Conservation (phyloP, 1,140 invertebrate genomes). For the Aphaenogaster rudis region DNA sequence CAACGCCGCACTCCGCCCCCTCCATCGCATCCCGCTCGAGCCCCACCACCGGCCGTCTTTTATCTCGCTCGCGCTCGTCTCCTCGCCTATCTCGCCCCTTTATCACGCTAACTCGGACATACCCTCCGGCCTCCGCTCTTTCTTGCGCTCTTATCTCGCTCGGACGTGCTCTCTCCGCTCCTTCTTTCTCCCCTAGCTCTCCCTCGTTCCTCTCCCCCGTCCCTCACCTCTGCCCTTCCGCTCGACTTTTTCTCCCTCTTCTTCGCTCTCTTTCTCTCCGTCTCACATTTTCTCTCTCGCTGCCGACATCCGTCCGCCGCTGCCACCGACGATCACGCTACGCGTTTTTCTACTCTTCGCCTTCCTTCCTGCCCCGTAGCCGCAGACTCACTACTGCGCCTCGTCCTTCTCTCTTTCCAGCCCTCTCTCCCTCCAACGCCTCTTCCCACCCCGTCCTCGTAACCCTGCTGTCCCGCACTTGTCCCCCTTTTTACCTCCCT, state of each 20-base stretch:
- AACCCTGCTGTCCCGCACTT: conserved; percentile 20
- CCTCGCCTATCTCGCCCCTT: conserved; percentile 57
- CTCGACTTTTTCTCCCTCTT: conserved; percentile 46
- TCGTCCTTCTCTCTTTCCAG: conserved; percentile 52
- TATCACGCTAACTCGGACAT: conserved; percentile 14
- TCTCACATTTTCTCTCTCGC: conserved; percentile 11
- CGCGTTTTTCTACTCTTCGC: conserved; percentile 34
- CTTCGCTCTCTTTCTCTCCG: conserved; percentile 17
- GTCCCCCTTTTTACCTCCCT: conserved; percentile 45
- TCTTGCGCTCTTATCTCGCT: conserved; percentile 29
- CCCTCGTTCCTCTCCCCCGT: conserved; percentile 46
- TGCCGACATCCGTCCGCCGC: conserved; percentile 39
- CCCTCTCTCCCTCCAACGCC: background rate
- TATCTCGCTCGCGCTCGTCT: conserved; percentile 66
- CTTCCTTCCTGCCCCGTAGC: conserved; percentile 36
- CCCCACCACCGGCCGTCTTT: conserved; percentile 28
- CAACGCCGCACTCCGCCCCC: conserved; percentile 26
- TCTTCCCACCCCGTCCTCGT: conserved; percentile 17
- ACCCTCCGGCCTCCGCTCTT: conserved; percentile 26
- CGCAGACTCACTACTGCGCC: conserved; percentile 37
- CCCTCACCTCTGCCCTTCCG: conserved; percentile 44
- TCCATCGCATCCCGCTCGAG: background rate
- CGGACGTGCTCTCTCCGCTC: conserved; percentile 27
- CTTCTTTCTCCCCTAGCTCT: conserved; percentile 11
- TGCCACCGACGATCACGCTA: conserved; percentile 11